A percentile compares a stretch with the other conserved stretches of the same genome.
Evolutionary conservation across 2,113 vertebrate genomes (phyloP).

Genomic region (Bostrychus sinensis): DNA sequence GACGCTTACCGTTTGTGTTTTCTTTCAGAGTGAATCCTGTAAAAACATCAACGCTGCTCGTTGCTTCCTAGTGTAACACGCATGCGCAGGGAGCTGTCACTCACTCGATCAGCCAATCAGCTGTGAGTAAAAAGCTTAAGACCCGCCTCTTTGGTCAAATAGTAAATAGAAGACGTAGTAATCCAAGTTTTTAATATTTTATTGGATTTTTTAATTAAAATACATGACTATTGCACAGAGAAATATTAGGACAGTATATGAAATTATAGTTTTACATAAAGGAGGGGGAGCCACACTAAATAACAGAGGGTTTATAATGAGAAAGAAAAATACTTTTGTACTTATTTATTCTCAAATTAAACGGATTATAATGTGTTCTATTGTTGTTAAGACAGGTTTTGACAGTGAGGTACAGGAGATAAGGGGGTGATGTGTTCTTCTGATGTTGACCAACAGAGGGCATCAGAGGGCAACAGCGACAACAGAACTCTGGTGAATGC

Average conservation of each 20-base stretch:
- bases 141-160: constrained; percentile 27
- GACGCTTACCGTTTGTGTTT: constrained; percentile 43
- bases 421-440: too few species aligned
- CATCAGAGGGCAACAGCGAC: constrained; percentile 17
- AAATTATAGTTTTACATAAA: too few species aligned
- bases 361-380: too few species aligned
- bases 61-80: constrained; percentile 41
- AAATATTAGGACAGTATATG: not conserved
- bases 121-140: accelerated
- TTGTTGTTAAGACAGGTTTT: too few species aligned
- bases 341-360: too few species aligned
- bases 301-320: too few species aligned
- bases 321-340: too few species aligned
- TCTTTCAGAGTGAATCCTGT: not conserved
- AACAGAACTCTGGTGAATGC: not conserved
- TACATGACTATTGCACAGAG: too few species aligned
- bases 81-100: constrained; percentile 31
- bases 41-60: not conserved
- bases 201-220: too few species aligned
- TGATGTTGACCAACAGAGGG: constrained; percentile 49
- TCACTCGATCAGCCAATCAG: constrained; percentile 50
- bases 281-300: too few species aligned
- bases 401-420: too few species aligned
- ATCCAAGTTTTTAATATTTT: not conserved
- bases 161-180: constrained; percentile 48